Percentiles rank a stretch among this genome's conserved stretches.
These are phyloP conservation scores for Hesperophylax magnus DNA, from an alignment of 1,140 invertebrate genomes.

Conservation along the genomic window DNA sequence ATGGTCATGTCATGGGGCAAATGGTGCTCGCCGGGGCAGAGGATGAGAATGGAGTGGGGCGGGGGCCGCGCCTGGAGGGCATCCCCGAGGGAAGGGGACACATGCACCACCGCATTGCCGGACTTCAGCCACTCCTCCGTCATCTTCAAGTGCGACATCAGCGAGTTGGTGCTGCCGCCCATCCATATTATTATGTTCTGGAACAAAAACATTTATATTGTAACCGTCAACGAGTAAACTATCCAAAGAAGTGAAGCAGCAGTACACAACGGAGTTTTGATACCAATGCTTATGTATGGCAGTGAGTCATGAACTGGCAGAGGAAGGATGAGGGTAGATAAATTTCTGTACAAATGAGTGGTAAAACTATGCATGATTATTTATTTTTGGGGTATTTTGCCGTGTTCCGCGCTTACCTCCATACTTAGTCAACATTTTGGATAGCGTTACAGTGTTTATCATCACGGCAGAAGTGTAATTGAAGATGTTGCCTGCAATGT, in stretches of 20 bases:
- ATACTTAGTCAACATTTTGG: too few species aligned
- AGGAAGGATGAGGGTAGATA: too few species aligned
- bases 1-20: constrained; percentile 34
- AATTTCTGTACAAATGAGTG: too few species aligned
- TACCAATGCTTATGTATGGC: too few species aligned
- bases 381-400: too few species aligned
- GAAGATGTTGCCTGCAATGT: too few species aligned
- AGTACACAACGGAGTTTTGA: too few species aligned
- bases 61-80: constrained; percentile 13
- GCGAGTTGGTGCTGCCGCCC: constrained; percentile 39
- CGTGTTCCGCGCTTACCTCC: too few species aligned
- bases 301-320: too few species aligned
- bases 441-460: too few species aligned
- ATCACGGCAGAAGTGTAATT: too few species aligned
- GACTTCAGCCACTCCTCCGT: constrained; percentile 29
- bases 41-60: constrained; percentile 20
- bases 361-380: too few species aligned
- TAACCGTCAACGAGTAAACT: background rate
- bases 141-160: constrained; percentile 38
- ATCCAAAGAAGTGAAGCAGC: background rate
- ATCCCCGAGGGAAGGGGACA: constrained; percentile 34
- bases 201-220: constrained; percentile 3
- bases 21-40: constrained; percentile 43
- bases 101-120: constrained; percentile 21
- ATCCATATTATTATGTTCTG: constrained; percentile 52